phyloP scores from a whole-genome alignment of 2,797 vertebrate species.

The Prunella strophiata region DNA sequence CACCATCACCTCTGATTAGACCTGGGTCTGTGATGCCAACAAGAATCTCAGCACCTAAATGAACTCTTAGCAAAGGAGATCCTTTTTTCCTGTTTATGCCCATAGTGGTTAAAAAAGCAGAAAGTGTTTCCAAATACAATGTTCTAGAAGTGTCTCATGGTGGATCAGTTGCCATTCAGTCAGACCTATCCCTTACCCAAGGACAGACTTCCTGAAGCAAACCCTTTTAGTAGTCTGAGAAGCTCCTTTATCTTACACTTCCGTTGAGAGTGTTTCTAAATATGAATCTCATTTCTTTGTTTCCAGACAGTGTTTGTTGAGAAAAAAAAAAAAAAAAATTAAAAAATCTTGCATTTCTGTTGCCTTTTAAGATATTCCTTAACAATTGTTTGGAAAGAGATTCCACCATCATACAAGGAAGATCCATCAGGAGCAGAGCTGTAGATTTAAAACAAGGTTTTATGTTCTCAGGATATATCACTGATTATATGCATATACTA shows the following conservation, averaged over 20 bases:
- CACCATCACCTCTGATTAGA: background rate
- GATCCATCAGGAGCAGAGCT: background rate
- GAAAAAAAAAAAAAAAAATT: background rate
- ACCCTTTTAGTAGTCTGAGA: background rate
- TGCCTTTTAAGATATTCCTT: background rate
- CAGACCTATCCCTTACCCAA: background rate
- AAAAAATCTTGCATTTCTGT: background rate
- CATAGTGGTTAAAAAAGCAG: background rate
- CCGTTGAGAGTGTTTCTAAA: background rate
- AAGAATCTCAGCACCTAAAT: background rate
- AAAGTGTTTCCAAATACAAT: background rate
- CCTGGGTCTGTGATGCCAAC: background rate
- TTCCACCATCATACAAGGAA: background rate
- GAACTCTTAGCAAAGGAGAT: background rate
- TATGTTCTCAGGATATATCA: background rate
- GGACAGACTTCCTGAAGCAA: background rate
- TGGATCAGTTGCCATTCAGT: background rate
- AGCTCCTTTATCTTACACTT: background rate
- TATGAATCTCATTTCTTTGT: background rate
- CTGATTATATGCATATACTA: no score
- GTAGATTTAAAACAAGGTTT: background rate
- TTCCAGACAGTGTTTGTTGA: background rate
- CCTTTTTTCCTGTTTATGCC: background rate
- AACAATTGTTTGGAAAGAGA: background rate
- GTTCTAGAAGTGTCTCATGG: background rate